A percentile compares a stretch with the other conserved stretches of the same genome.
These are phyloP conservation scores for Harpegnathos saltator DNA, from an alignment of 1,140 invertebrate genomes.

Conservation along the genomic window DNA sequence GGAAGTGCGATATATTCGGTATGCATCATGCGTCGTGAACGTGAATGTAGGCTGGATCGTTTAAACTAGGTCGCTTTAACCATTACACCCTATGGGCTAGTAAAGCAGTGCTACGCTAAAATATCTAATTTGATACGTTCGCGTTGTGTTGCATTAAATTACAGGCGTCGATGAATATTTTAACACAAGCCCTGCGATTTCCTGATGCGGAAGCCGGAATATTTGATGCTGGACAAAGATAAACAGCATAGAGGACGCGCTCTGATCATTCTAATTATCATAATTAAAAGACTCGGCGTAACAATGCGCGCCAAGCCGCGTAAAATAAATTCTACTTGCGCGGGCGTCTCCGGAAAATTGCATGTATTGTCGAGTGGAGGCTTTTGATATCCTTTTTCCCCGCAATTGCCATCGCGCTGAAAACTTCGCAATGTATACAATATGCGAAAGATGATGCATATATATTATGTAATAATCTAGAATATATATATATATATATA, in stretches of 20 bases:
- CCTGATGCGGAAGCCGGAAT: conserved; percentile 42
- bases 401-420: no score
- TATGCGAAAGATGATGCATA: not conserved
- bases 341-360: conserved; percentile 10
- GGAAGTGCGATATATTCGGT: conserved; percentile 35
- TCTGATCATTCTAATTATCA: conserved; percentile 49
- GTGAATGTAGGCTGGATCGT: conserved; percentile 49
- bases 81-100: conserved; percentile 46
- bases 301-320: not conserved
- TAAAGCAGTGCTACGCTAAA: conserved; percentile 46
- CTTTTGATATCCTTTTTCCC: not conserved
- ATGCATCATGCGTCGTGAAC: conserved; percentile 40
- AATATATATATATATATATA: no score
- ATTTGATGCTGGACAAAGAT: conserved; percentile 43
- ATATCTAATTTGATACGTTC: conserved; percentile 52
- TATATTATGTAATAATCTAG: no score
- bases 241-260: conserved; percentile 38
- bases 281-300: conserved; percentile 52
- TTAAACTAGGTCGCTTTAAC: conserved; percentile 34
- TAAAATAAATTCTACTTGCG: not conserved
- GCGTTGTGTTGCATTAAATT: conserved; percentile 46
- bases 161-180: conserved; percentile 54
- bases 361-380: conserved; percentile 14
- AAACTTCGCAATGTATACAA: no score
- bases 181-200: conserved; percentile 40